phyloP scores from a whole-genome alignment of 2,797 vertebrate genomes.

The Vespertilio murinus region DNA sequence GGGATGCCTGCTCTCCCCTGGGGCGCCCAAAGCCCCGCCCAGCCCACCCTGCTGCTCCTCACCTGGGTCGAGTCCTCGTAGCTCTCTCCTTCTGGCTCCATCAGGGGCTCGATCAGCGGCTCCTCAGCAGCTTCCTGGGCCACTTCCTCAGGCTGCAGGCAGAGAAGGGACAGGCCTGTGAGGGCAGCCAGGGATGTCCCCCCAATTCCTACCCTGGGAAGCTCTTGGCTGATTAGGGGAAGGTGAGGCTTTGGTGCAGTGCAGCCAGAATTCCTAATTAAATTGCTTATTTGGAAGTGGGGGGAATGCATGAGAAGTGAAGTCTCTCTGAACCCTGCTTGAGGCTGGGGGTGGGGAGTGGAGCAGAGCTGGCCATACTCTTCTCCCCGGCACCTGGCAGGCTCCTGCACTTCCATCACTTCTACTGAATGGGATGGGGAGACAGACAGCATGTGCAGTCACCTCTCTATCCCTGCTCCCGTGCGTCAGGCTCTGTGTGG shows the following conservation, averaged over 20 bases:
- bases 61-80: conserved; percentile 96
- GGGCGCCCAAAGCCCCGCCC: neutral
- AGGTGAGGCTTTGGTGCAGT: neutral
- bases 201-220: neutral
- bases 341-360: neutral
- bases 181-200: neutral
- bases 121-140: conserved; percentile 97
- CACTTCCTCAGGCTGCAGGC: conserved; percentile 93
- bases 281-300: conserved; percentile 28
- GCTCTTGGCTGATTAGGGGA: neutral
- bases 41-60: conserved; percentile 52
- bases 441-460: neutral
- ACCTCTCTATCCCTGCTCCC: neutral
- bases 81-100: conserved; percentile 95
- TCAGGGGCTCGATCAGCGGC: conserved; percentile 91
- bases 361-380: neutral
- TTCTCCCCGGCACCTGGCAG: neutral
- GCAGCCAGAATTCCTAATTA: conserved; percentile 20
- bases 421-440: neutral
- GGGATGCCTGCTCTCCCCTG: neutral
- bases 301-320: neutral
- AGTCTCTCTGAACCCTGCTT: neutral
- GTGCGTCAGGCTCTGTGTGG: neutral
- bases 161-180: conserved; percentile 29
- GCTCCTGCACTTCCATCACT: neutral